phyloP scores from a whole-genome alignment of 2,888 invertebrate species.

The Bombylius discolor region DNA sequence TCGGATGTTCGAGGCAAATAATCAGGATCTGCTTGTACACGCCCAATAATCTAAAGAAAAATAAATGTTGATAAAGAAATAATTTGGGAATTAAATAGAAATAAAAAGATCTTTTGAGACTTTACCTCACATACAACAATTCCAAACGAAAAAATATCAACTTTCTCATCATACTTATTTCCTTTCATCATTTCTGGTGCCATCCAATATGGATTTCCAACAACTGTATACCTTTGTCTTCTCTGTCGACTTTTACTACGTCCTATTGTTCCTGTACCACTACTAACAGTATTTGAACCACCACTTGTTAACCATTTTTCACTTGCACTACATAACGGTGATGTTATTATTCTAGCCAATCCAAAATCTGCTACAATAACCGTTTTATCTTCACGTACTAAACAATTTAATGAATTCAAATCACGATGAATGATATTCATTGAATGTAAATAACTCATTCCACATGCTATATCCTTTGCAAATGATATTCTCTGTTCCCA shows the following conservation, averaged over 20 bases:
- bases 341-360: slow-evolving; percentile 62
- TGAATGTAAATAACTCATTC: slow-evolving; percentile 88
- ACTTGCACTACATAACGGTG: slow-evolving; percentile 32
- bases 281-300: slow-evolving; percentile 31
- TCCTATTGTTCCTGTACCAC: slow-evolving; percentile 37
- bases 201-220: slow-evolving; percentile 98
- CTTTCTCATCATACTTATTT: slow-evolving; percentile 89
- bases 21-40: slow-evolving; percentile 91
- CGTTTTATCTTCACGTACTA: slow-evolving; percentile 78
- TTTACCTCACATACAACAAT: slow-evolving; percentile 85
- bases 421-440: slow-evolving; percentile 92
- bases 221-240: slow-evolving; percentile 85
- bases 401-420: slow-evolving; percentile 89
- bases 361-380: slow-evolving; percentile 96
- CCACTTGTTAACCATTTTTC: slow-evolving; percentile 30
- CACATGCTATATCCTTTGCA: slow-evolving; percentile 83
- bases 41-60: slow-evolving; percentile 66
- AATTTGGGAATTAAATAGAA: neutral
- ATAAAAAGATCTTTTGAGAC: neutral
- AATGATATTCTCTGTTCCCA: slow-evolving; percentile 75
- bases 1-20: slow-evolving; percentile 80
- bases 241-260: slow-evolving; percentile 51
- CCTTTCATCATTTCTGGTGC: slow-evolving; percentile 98
- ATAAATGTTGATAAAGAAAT: slow-evolving; percentile 1
- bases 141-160: slow-evolving; percentile 91